Conservation (phyloP, 2,113 vertebrate genomes). For the Perognathus longimembris region DNA sequence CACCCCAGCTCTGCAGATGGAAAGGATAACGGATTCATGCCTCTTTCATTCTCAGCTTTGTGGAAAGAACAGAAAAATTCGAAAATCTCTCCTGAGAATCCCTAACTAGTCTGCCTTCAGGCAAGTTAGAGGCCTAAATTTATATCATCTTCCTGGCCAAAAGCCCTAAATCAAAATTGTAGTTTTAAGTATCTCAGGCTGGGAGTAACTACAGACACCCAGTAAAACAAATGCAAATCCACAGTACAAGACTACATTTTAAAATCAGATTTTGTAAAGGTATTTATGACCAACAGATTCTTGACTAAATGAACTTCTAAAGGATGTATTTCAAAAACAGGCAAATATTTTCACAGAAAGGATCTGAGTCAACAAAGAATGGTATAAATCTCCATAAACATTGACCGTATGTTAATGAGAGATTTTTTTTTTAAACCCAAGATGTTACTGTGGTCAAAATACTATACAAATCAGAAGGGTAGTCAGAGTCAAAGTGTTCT, state of each 20-base stretch:
- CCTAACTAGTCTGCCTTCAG: background rate
- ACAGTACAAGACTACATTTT: background rate
- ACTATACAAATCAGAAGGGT: background rate
- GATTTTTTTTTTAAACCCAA: conserved; percentile 23
- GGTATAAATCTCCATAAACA: background rate
- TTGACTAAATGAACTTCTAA: conserved; percentile 2
- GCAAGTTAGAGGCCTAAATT: background rate
- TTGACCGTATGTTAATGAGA: background rate
- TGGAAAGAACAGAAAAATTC: conserved; percentile 22
- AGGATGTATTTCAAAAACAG: background rate
- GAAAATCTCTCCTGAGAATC: background rate
- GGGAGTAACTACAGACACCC: background rate
- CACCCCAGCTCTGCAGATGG: background rate
- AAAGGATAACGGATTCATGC: background rate
- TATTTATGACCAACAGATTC: background rate
- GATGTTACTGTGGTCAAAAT: background rate
- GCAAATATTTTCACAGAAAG: conserved; percentile 38
- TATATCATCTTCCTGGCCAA: background rate
- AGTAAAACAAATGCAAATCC: conserved; percentile 4
- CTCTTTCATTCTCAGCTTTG: background rate
- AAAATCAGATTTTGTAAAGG: background rate
- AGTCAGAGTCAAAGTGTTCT: background rate
- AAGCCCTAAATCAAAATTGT: conserved; percentile 11
- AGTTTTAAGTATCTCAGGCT: background rate
- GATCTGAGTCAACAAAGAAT: conserved; percentile 36